Conservation (phyloP, 2,888 invertebrate genomes). For the Bedellia somnulentella region DNA sequence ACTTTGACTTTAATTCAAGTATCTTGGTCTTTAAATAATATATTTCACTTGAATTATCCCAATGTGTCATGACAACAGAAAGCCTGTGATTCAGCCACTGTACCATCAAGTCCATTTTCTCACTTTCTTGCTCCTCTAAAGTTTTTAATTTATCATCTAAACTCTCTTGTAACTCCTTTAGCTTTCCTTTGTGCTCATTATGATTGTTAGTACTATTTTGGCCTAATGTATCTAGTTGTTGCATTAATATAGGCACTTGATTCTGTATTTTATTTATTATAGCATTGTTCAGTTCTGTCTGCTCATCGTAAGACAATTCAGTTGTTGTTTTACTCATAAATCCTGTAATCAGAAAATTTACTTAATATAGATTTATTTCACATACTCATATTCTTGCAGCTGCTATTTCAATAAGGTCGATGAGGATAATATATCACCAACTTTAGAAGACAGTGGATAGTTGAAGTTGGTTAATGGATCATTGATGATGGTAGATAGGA, state of each 20-base stretch:
- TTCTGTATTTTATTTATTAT: conserved; percentile 33
- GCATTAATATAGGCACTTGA: conserved; percentile 27
- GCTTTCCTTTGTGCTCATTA: conserved; percentile 19
- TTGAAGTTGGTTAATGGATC: not conserved
- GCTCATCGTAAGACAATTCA: conserved; percentile 43
- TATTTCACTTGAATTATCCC: conserved; percentile 29
- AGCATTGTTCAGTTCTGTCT: conserved; percentile 39
- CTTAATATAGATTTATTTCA: no score
- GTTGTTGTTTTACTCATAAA: conserved; percentile 30
- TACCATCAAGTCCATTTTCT: conserved; percentile 45
- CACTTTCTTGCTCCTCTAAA: conserved; percentile 36
- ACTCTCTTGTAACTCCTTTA: conserved; percentile 29
- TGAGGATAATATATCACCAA: no score
- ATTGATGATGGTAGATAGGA: not conserved
- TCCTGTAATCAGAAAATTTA: no score
- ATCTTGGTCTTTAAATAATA: conserved; percentile 36
- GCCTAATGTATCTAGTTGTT: conserved; percentile 27
- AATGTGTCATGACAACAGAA: conserved; percentile 28
- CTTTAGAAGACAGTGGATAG: no score
- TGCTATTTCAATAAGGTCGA: no score
- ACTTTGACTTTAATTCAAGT: conserved; percentile 49
- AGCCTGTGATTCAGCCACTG: conserved; percentile 44
- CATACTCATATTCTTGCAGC: no score
- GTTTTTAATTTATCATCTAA: conserved; percentile 32
- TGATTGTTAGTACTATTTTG: conserved; percentile 11